These are phyloP conservation scores for Cricetomys ansorgei DNA, from an alignment of 2,113 vertebrate genomes.

Conservation along the genomic window DNA sequence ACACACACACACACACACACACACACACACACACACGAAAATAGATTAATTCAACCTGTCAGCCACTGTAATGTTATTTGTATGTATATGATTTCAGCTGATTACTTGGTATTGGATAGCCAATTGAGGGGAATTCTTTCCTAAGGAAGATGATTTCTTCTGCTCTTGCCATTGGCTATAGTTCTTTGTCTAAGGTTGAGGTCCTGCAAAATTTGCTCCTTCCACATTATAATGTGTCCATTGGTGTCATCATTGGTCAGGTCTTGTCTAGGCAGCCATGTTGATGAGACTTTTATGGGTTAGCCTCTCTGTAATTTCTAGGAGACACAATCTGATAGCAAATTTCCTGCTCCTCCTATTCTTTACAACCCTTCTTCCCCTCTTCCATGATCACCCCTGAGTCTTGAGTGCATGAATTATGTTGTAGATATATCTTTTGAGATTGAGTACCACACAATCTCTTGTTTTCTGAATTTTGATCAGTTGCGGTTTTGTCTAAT, in stretches of 20 bases:
- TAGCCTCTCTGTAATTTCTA: background rate
- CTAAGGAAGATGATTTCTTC: background rate
- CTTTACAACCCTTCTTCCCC: background rate
- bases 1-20: background rate
- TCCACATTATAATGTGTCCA: background rate
- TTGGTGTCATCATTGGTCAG: background rate
- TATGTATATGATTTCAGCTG: background rate
- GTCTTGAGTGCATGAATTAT: background rate
- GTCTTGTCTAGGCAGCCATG: background rate
- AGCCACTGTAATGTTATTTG: background rate
- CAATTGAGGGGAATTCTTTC: too few relatives aligned
- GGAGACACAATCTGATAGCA: background rate
- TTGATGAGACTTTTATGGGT: background rate
- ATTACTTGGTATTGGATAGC: background rate
- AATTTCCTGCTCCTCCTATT: background rate
- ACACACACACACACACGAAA: background rate
- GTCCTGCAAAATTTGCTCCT: background rate
- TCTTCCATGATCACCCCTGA: background rate
- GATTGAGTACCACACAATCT: background rate
- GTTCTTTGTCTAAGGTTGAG: background rate
- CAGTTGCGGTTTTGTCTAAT: background rate
- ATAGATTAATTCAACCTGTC: background rate
- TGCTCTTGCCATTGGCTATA: background rate
- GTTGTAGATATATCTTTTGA: background rate
- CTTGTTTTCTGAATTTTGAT: background rate